Percentiles rank a stretch among this genome's conserved stretches.
Evolutionary conservation across 1,140 invertebrate genomes (phyloP).

Genomic region (Meloidogyne exigua): DNA sequence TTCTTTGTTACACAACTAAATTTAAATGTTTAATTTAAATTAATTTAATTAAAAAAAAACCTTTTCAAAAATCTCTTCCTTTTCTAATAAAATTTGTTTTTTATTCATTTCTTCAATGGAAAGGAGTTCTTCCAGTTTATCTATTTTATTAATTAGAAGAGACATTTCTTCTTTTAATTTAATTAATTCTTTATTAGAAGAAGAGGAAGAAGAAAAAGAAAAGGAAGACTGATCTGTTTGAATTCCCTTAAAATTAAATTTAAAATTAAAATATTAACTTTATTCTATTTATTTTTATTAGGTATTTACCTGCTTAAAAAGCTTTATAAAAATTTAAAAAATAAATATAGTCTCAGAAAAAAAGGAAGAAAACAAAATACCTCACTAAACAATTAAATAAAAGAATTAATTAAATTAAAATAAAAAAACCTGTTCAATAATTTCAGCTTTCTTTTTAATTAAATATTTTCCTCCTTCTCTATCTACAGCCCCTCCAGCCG

Average conservation of each 20-base stretch:
- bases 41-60: neutral
- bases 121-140: neutral
- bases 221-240: neutral
- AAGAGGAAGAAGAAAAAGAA: too few relatives aligned
- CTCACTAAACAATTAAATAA: neutral
- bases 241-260: neutral
- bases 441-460: neutral
- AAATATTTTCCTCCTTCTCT: neutral
- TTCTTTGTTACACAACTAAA: neutral
- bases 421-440: slow-evolving; percentile 2
- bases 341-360: too few relatives aligned
- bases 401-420: neutral
- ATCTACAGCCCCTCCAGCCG: neutral
- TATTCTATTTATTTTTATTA: too few relatives aligned
- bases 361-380: too few relatives aligned
- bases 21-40: neutral
- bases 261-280: too few relatives aligned
- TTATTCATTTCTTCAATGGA: neutral
- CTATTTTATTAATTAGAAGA: neutral
- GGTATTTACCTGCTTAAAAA: too few relatives aligned
- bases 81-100: neutral
- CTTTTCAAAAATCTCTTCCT: neutral
- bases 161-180: neutral
- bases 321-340: neutral
- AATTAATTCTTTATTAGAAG: neutral